Evolutionary conservation across 1,140 invertebrate genomes (phyloP).

Genomic region (Drosophila asahinai): DNA sequence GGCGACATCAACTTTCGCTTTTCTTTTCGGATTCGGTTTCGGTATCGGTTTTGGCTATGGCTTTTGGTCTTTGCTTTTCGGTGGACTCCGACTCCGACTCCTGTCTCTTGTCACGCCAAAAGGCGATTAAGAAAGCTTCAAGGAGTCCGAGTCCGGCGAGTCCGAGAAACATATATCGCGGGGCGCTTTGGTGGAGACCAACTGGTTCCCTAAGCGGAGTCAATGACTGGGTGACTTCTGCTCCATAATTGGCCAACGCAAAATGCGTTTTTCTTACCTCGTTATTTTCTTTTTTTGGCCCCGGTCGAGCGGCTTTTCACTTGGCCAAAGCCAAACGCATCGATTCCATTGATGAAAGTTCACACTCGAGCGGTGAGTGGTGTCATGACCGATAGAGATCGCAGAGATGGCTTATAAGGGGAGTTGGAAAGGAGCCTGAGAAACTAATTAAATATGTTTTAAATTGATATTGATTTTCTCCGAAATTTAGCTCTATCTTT

Average conservation of each 20-base stretch:
- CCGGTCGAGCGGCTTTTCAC: conserved; percentile 46
- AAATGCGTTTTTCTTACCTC: conserved; percentile 25
- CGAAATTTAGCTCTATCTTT: too few relatives aligned
- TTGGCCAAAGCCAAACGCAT: conserved; percentile 11
- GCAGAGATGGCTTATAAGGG: too few relatives aligned
- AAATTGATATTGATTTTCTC: too few relatives aligned
- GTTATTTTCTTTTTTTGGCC: conserved; percentile 9
- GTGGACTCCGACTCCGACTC: conserved; percentile 27
- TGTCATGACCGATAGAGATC: conserved; percentile 18
- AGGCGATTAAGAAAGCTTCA: conserved; percentile 61
- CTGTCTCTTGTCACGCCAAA: conserved; percentile 53
- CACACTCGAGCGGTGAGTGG: conserved; percentile 9
- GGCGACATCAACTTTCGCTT: conserved; percentile 77
- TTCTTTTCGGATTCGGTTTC: conserved; percentile 38
- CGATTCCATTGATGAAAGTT: conserved; percentile 52
- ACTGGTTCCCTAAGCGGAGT: conserved; percentile 59
- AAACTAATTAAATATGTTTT: too few relatives aligned
- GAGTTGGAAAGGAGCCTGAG: too few relatives aligned
- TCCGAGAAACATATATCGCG: conserved; percentile 3
- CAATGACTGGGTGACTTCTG: conserved; percentile 72
- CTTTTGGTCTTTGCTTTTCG: conserved; percentile 20
- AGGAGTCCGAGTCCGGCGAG: conserved; percentile 41
- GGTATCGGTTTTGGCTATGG: conserved; percentile 11
- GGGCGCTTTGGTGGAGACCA: background rate
- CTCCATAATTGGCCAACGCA: conserved; percentile 56